Evolutionary conservation across 2,113 vertebrate genomes (phyloP).

Genomic region (Chamaea fasciata): DNA sequence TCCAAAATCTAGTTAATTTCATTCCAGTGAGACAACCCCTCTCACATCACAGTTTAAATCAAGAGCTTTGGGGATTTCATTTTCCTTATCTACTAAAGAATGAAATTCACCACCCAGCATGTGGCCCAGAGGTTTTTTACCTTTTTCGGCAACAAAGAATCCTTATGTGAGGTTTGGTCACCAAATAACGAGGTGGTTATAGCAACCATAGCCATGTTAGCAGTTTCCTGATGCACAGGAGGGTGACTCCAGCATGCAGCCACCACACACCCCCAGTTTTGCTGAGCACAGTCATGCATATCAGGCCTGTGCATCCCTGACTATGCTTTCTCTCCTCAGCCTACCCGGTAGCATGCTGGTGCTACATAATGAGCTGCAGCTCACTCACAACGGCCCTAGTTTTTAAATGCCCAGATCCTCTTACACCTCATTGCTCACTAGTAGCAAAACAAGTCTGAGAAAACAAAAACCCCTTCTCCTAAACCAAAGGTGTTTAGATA

Average conservation of each 20-base stretch:
- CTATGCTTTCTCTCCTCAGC: too few relatives aligned
- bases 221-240: accelerated
- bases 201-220: accelerated
- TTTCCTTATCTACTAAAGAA: neutral
- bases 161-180: accelerated
- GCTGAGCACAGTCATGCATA: accelerated
- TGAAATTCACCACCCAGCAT: accelerated
- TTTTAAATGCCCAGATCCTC: neutral
- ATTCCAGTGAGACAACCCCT: neutral
- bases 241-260: too few relatives aligned
- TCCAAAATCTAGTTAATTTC: accelerated
- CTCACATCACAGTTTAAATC: accelerated
- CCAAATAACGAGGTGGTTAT: accelerated
- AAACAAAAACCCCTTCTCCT: accelerated
- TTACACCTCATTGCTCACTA: too few relatives aligned
- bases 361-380: neutral
- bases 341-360: accelerated
- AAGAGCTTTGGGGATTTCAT: neutral
- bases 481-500: too few relatives aligned
- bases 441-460: accelerated
- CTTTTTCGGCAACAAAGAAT: neutral
- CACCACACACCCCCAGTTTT: accelerated
- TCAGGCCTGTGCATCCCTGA: accelerated
- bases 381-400: accelerated
- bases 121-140: accelerated